These are phyloP conservation scores for Bos taurus DNA, from an alignment of 2,113 vertebrate genomes.

Conservation along the genomic window ARS-UCD2.0 NC_037330.1:51392001-51392500, in stretches of 20 bases:
- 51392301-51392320: constrained; percentile 35
- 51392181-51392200: neutral
- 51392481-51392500: neutral
- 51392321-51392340: neutral
- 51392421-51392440: neutral
- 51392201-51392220: constrained; percentile 87
- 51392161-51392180: neutral
- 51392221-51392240: constrained; percentile 91
- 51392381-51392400: constrained; percentile 52
- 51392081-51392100: neutral
- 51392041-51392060: neutral
- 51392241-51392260: constrained; percentile 86
- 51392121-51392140: neutral
- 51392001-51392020: neutral
- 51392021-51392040: neutral
- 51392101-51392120: neutral
- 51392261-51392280: constrained; percentile 70
- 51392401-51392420: constrained; percentile 33
- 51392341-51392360: constrained; percentile 30
- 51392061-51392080: neutral
- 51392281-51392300: constrained; percentile 51
- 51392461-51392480: neutral
- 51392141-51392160: neutral
- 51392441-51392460: neutral
- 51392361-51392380: neutral